A percentile compares a stretch with the other conserved stretches of the same genome.
phyloP scores from a whole-genome alignment of 2,113 vertebrate genomes.

The Psephotus haematonotus region DNA sequence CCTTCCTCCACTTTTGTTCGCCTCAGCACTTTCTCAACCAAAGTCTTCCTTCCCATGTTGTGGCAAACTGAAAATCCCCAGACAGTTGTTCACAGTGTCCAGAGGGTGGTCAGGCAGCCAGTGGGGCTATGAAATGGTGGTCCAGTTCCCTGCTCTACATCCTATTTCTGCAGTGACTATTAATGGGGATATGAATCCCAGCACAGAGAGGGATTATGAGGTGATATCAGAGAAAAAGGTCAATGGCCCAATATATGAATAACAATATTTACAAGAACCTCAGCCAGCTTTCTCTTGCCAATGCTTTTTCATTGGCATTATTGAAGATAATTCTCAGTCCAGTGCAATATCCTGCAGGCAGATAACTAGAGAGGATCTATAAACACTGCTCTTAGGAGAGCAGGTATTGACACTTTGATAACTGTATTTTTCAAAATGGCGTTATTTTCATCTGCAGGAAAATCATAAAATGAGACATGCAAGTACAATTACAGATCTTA shows the following conservation, averaged over 20 bases:
- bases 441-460: neutral
- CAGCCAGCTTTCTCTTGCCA: neutral
- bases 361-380: neutral
- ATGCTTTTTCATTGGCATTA: neutral
- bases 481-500: neutral
- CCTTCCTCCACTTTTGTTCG: neutral
- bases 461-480: neutral
- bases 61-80: neutral
- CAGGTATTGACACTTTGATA: neutral
- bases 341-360: neutral
- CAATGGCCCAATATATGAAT: fast-evolving
- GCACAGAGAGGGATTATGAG: neutral
- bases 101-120: fast-evolving
- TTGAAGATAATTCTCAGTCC: neutral
- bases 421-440: neutral
- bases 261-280: neutral
- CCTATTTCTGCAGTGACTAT: neutral
- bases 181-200: neutral
- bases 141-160: neutral
- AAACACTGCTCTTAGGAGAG: neutral
- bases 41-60: neutral
- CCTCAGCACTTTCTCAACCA: neutral
- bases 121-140: fast-evolving
- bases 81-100: neutral
- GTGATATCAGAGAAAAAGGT: neutral